phyloP scores from a whole-genome alignment of 2,888 invertebrate genomes.

The Tetranychus piercei region DNA sequence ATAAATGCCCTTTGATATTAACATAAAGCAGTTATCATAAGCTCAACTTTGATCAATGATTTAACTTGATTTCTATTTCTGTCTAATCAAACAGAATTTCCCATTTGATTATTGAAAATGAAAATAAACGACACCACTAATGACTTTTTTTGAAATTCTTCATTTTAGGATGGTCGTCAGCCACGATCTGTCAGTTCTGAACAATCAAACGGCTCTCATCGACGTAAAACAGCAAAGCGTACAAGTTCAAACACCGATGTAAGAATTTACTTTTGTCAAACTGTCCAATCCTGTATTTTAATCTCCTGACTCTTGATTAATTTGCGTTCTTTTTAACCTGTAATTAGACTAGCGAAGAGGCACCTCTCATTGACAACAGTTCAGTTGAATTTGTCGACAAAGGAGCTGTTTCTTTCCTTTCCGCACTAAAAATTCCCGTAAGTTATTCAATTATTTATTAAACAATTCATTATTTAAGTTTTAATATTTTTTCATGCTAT shows the following conservation, averaged over 20 bases:
- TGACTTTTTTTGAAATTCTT: not conserved
- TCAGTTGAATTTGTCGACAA: constrained; percentile 24
- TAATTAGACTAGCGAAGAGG: constrained; percentile 26
- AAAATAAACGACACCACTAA: too few relatives aligned
- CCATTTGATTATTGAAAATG: too few relatives aligned
- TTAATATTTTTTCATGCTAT: constrained; percentile 9
- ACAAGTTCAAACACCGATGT: constrained; percentile 2
- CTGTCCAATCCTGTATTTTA: not conserved
- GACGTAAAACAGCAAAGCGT: constrained; percentile 6
- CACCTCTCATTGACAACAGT: constrained; percentile 27
- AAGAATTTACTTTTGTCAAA: not conserved
- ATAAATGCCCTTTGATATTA: not conserved
- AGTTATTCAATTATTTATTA: constrained; percentile 27
- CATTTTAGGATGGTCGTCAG: not conserved
- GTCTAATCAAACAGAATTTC: too few relatives aligned
- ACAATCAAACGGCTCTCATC: not conserved
- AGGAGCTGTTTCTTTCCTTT: constrained; percentile 52
- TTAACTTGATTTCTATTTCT: too few relatives aligned
- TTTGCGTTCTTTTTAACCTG: not conserved
- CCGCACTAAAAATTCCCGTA: constrained; percentile 60
- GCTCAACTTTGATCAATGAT: too few relatives aligned
- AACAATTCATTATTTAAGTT: not conserved
- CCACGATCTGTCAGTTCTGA: not conserved
- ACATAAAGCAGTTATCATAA: too few relatives aligned
- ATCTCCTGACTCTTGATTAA: not conserved